A percentile compares a stretch with the other conserved stretches of the same genome.
phyloP scores from a whole-genome alignment of 2,888 invertebrate genomes.

The Caenorhabditis sp. region DNA sequence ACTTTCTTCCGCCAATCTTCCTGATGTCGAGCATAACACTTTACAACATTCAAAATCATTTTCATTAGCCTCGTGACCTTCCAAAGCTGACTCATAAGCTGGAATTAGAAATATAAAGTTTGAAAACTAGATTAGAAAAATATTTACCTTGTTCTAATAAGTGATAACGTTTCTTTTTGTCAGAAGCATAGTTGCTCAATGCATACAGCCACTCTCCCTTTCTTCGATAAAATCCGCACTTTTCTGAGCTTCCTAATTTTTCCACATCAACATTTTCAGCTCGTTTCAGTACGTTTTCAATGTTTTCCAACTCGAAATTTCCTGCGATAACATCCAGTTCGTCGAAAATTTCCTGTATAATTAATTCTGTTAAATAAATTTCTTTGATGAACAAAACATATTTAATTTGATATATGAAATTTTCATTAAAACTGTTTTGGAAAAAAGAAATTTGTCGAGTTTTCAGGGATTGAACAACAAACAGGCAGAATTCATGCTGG shows the following conservation, averaged over 20 bases:
- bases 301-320: slow-evolving; percentile 1
- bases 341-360: slow-evolving; percentile 3
- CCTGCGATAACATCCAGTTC: slow-evolving; percentile 16
- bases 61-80: slow-evolving; percentile 22
- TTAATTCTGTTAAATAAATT: neutral
- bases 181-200: slow-evolving; percentile 27
- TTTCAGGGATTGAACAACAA: no score
- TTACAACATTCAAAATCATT: slow-evolving; percentile 27
- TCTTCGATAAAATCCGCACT: slow-evolving; percentile 23
- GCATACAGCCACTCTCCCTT: slow-evolving; percentile 34
- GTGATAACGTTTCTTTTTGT: slow-evolving; percentile 17
- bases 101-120: slow-evolving; percentile 3
- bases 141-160: slow-evolving; percentile 27
- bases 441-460: no score
- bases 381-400: no score
- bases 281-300: slow-evolving; percentile 8
- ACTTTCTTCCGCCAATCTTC: slow-evolving; percentile 48
- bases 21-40: slow-evolving; percentile 39
- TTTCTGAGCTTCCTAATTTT: neutral
- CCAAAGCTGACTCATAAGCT: slow-evolving; percentile 25
- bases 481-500: no score
- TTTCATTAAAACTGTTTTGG: no score
- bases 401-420: no score
- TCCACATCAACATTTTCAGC: slow-evolving; percentile 15
- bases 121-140: neutral